These are phyloP conservation scores for Acipenser ruthenus DNA, from an alignment of 2,797 vertebrate species.

Conservation along the genomic window DNA sequence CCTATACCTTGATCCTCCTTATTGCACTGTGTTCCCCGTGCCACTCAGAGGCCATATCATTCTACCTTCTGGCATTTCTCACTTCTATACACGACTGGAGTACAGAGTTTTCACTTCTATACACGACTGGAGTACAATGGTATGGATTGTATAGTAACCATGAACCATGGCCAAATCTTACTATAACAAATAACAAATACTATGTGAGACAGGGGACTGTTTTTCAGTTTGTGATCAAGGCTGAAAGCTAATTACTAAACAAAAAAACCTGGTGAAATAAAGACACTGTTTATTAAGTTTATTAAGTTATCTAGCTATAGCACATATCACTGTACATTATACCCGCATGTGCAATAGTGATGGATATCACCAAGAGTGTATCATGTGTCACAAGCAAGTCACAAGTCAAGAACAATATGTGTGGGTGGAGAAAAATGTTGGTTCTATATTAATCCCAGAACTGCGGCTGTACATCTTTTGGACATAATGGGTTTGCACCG, in stretches of 20 bases:
- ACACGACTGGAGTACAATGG: too few species aligned
- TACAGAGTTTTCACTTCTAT: too few species aligned
- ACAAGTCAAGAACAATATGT: constrained; percentile 29
- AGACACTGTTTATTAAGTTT: not conserved
- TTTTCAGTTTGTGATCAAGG: not conserved
- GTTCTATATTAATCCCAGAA: not conserved
- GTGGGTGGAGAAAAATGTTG: not conserved
- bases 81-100: too few species aligned
- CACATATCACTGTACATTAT: not conserved
- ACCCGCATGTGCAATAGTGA: not conserved
- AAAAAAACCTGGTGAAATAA: too few species aligned
- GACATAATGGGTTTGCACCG: constrained; percentile 2
- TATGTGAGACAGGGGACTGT: not conserved
- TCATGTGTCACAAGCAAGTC: not conserved
- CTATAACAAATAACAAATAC: not conserved
- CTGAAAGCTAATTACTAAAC: not conserved
- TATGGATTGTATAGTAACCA: not conserved
- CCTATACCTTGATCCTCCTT: too few species aligned
- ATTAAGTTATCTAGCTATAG: not conserved
- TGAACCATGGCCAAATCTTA: too few species aligned
- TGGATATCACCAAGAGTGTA: not conserved
- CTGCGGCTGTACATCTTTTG: constrained; percentile 19
- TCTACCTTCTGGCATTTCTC: too few species aligned
- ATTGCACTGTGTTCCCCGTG: too few species aligned
- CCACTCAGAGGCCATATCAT: too few species aligned